A percentile compares a stretch with the other conserved stretches of the same genome.
These are phyloP conservation scores for Rhamphomyia laevipes DNA, from an alignment of 2,888 invertebrate species.

Conservation along the genomic window DNA sequence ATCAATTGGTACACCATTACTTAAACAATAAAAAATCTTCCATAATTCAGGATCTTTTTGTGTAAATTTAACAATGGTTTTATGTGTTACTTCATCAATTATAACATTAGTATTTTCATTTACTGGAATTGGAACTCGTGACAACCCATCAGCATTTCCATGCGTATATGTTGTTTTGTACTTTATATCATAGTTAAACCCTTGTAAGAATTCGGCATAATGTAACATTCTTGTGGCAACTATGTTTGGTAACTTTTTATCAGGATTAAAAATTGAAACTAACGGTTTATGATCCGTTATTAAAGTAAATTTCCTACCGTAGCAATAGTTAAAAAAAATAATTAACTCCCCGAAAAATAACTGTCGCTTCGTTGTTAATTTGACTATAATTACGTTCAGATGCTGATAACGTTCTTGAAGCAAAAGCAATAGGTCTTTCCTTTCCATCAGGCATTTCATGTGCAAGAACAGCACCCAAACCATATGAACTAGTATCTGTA, in stretches of 20 bases:
- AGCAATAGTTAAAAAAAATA: constrained; percentile 11
- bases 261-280: constrained; percentile 24
- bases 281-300: constrained; percentile 33
- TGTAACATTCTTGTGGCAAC: constrained; percentile 17
- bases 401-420: constrained; percentile 9
- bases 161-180: constrained; percentile 14
- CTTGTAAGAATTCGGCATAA: constrained; percentile 19
- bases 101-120: constrained; percentile 5
- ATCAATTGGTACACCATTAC: no score
- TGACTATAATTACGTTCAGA: constrained; percentile 10
- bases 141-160: constrained; percentile 15
- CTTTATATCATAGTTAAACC: constrained; percentile 15
- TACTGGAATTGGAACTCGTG: constrained; percentile 12
- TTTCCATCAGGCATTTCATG: constrained; percentile 11
- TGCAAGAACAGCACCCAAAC: constrained; percentile 9
- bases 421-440: constrained; percentile 10
- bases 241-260: constrained; percentile 18
- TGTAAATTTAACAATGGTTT: no score
- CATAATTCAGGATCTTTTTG: no score
- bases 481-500: constrained; percentile 9
- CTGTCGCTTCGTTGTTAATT: constrained; percentile 12
- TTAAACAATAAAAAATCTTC: no score
- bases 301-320: constrained; percentile 11
- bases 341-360: constrained; percentile 12
- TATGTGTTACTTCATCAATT: no score